These are phyloP conservation scores for Palythoa grandis DNA, from an alignment of 92 coral and sea anemone species.

Conservation along the genomic window DNA sequence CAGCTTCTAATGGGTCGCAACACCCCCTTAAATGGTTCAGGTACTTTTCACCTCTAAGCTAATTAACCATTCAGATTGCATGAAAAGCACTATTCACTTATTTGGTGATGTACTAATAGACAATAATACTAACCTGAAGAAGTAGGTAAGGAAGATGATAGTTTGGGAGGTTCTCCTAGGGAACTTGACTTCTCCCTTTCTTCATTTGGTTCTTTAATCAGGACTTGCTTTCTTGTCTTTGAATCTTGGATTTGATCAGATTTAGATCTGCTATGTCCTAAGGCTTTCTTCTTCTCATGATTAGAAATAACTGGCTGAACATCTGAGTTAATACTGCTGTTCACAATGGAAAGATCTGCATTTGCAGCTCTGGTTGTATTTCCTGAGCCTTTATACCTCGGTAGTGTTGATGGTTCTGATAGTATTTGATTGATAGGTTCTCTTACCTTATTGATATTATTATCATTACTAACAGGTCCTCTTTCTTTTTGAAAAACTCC, in stretches of 20 bases:
- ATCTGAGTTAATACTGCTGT: conserved; percentile 34
- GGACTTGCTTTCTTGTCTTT: conserved; percentile 43
- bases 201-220: conserved; percentile 11
- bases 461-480: conserved; percentile 55
- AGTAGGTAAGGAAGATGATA: conserved; percentile 79
- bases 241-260: conserved; percentile 79
- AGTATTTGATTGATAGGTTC: conserved; percentile 14
- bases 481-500: conserved; percentile 42
- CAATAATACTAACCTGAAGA: conserved; percentile 60
- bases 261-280: conserved; percentile 90
- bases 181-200: conserved; percentile 39
- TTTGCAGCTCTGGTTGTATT: neutral
- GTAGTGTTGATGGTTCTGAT: conserved; percentile 28
- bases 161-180: conserved; percentile 28
- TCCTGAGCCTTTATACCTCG: neutral
- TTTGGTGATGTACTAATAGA: no score
- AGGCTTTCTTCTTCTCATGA: conserved; percentile 63
- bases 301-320: conserved; percentile 43
- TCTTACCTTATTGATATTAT: conserved; percentile 42
- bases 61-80: no score
- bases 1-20: no score
- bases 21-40: no score
- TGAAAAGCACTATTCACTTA: no score
- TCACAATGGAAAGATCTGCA: neutral
- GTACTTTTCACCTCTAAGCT: no score